Evolutionary conservation across 2,113 vertebrate species (phyloP).

Genomic region (Neoarius graeffei): DNA sequence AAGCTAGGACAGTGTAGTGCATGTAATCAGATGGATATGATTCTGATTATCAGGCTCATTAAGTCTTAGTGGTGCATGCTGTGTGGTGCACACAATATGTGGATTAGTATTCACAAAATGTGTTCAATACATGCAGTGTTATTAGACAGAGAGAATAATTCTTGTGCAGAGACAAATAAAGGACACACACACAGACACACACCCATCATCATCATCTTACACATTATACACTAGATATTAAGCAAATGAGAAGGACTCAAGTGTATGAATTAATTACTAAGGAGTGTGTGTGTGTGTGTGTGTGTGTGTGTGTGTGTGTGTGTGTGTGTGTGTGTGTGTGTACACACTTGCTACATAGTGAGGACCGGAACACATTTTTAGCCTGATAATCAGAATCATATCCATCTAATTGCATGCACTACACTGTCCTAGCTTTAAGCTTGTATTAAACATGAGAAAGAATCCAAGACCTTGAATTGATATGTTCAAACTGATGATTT

Average conservation of each 20-base stretch:
- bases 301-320: neutral
- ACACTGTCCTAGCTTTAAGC: neutral
- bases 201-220: too few relatives aligned
- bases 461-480: neutral
- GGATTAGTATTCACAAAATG: neutral
- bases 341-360: neutral
- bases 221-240: conserved; percentile 1
- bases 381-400: conserved; percentile 12
- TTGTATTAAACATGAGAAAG: neutral
- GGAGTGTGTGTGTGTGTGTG: neutral
- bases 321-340: neutral
- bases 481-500: neutral
- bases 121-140: neutral
- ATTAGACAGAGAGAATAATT: neutral
- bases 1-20: neutral
- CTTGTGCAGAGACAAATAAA: neutral
- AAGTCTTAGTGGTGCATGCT: neutral
- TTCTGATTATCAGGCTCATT: conserved; percentile 8
- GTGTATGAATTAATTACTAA: neutral
- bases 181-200: neutral
- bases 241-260: neutral
- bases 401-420: conserved; percentile 1
- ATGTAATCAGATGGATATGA: conserved; percentile 9
- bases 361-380: neutral
- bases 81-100: neutral